Conservation (phyloP, 2,113 vertebrate species). For the Perca schrenkii region DNA sequence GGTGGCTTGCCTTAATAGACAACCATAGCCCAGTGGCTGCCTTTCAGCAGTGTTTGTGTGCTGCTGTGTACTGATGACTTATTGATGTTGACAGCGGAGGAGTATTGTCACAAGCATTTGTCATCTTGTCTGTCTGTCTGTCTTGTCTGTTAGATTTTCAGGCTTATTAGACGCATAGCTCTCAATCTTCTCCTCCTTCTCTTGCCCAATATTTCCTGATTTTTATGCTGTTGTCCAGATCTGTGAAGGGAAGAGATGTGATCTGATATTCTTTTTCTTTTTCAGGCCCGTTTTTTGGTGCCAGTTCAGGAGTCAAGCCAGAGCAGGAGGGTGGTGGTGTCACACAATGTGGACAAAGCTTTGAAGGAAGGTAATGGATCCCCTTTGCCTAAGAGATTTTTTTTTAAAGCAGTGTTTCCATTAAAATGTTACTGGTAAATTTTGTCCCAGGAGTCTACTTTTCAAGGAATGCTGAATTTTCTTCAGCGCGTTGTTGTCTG, state of each 20-base stretch:
- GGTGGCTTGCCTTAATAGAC: neutral
- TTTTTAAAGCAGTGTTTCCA: too few species aligned
- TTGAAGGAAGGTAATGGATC: conserved; percentile 92
- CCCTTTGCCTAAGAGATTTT: neutral
- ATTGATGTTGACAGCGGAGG: conserved; percentile 55
- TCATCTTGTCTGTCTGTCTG: neutral
- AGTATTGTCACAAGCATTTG: conserved; percentile 36
- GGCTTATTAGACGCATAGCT: neutral
- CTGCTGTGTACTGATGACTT: conserved; percentile 42
- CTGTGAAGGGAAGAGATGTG: neutral
- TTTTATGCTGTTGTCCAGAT: neutral
- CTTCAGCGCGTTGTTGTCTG: too few species aligned
- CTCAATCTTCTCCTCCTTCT: neutral
- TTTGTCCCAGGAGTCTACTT: too few species aligned
- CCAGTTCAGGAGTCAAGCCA: conserved; percentile 86
- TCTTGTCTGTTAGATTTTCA: conserved; percentile 22
- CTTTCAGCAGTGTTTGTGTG: conserved; percentile 2
- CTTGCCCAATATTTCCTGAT: conserved; percentile 8
- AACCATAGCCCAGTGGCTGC: conserved; percentile 6
- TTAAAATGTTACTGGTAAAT: too few species aligned
- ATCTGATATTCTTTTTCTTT: conserved; percentile 26
- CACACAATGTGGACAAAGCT: conserved; percentile 97
- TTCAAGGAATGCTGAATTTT: too few species aligned
- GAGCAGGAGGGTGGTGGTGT: conserved; percentile 92
- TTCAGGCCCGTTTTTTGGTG: conserved; percentile 86